Percentiles rank a stretch among this genome's conserved stretches.
phyloP scores from a whole-genome alignment of 2,888 invertebrate genomes.

The Lithodes maja region DNA sequence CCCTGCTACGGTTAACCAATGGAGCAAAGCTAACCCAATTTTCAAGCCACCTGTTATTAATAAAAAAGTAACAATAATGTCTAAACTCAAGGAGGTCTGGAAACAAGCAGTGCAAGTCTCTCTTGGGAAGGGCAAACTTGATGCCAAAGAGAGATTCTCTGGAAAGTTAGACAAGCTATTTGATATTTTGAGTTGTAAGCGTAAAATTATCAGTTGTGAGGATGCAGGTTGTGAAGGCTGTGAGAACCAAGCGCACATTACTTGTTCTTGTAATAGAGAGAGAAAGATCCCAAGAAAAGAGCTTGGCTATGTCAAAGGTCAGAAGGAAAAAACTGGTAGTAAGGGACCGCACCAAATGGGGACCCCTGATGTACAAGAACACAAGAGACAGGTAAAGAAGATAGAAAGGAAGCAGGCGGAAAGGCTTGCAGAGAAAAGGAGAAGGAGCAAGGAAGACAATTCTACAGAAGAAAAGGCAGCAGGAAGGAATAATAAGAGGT shows the following conservation, averaged over 20 bases:
- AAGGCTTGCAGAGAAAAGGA: slow-evolving; percentile 5
- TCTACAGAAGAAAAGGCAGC: slow-evolving; percentile 33
- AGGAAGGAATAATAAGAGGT: slow-evolving; percentile 10
- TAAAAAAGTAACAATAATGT: slow-evolving; percentile 20
- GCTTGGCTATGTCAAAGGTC: slow-evolving; percentile 1
- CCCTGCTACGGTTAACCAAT: slow-evolving; percentile 36
- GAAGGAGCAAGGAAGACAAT: slow-evolving; percentile 14
- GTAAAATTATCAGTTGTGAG: slow-evolving; percentile 35
- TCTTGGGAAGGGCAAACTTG: slow-evolving; percentile 32
- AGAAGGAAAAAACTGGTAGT: slow-evolving; percentile 8
- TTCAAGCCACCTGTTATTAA: slow-evolving; percentile 58
- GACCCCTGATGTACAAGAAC: slow-evolving; percentile 26
- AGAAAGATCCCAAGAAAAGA: slow-evolving; percentile 25
- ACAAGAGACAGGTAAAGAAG: slow-evolving; percentile 23
- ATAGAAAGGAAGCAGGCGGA: slow-evolving; percentile 7
- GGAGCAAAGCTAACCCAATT: slow-evolving; percentile 49
- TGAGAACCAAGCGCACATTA: slow-evolving; percentile 33
- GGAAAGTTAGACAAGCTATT: slow-evolving; percentile 45
- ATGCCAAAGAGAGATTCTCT: slow-evolving; percentile 22
- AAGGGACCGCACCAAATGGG: slow-evolving; percentile 5
- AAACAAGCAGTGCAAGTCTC: slow-evolving; percentile 39
- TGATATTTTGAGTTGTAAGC: slow-evolving; percentile 41
- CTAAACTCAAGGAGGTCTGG: slow-evolving; percentile 12
- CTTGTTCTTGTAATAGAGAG: slow-evolving; percentile 35
- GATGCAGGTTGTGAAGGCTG: slow-evolving; percentile 29